Evolutionary conservation across 2,113 vertebrate species (phyloP).

Genomic region (Pomatorhinus ruficollis): DNA sequence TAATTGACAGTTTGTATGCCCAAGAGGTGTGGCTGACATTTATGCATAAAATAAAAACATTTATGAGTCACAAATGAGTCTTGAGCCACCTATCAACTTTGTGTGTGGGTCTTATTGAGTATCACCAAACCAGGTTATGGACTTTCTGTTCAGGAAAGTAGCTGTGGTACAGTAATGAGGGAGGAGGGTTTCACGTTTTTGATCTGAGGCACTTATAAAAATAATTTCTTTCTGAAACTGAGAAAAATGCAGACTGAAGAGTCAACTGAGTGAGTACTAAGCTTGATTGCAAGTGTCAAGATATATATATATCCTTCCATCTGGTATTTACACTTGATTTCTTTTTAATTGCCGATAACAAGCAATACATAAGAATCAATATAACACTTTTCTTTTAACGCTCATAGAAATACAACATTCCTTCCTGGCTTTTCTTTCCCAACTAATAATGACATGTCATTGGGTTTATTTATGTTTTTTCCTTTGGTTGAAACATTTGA

Average conservation of each 20-base stretch:
- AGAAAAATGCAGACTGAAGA: not conserved
- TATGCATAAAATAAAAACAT: not conserved
- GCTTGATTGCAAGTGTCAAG: not conserved
- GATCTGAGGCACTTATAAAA: not conserved
- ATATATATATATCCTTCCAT: not conserved
- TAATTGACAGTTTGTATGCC: not conserved
- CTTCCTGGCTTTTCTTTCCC: not conserved
- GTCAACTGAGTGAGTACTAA: not conserved
- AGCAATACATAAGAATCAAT: not conserved
- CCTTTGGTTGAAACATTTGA: not conserved
- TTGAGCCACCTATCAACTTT: not conserved
- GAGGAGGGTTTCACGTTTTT: not conserved
- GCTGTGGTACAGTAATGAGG: not conserved
- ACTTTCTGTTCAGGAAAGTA: not conserved
- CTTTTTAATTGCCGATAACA: not conserved
- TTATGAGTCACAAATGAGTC: not conserved
- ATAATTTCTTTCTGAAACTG: not conserved
- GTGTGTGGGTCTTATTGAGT: not conserved
- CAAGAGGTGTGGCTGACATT: not conserved
- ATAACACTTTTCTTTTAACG: rapidly evolving
- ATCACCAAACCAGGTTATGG: not conserved
- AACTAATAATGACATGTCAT: not conserved
- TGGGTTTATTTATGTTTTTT: not conserved
- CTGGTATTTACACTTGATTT: not conserved
- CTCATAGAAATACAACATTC: not conserved